Percentiles rank a stretch among this genome's conserved stretches.
phyloP scores from a whole-genome alignment of 2,113 vertebrate genomes.

The Catharus bicknelli region DNA sequence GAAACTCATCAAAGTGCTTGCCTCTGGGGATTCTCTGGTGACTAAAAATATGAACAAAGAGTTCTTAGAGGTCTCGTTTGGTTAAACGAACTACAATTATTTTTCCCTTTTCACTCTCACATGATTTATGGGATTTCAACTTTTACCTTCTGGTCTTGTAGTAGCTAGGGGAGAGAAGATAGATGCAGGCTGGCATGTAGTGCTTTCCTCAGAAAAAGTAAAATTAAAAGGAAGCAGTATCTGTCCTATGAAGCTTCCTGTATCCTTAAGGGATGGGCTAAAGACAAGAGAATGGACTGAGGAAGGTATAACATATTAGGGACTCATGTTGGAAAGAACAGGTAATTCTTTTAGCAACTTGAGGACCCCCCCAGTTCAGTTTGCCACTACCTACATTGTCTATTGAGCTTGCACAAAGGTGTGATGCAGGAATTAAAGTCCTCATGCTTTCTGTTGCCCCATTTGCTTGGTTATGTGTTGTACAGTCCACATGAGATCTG shows the following conservation, averaged over 20 bases:
- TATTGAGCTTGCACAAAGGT: not conserved
- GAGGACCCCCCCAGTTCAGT: not conserved
- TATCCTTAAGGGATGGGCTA: not conserved
- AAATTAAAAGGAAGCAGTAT: not conserved
- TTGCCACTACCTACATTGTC: not conserved
- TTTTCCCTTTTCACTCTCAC: not conserved
- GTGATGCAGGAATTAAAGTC: not conserved
- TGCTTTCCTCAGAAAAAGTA: not conserved
- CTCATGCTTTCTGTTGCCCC: not conserved
- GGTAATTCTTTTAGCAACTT: not conserved
- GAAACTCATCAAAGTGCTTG: not conserved
- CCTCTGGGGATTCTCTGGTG: not conserved
- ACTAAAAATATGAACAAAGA: not conserved
- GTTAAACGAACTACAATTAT: not conserved
- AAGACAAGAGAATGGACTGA: not conserved
- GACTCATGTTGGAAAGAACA: not conserved
- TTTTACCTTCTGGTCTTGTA: not conserved
- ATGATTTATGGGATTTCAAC: not conserved
- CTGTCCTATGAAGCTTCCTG: not conserved
- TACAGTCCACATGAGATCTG: not conserved
- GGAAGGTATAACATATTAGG: not conserved
- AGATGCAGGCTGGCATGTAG: not conserved
- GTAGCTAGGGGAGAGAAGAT: not conserved
- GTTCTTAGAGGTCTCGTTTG: not conserved
- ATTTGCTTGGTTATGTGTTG: not conserved